A percentile compares a stretch with the other conserved stretches of the same genome.
phyloP scores from a whole-genome alignment of 2,113 vertebrate genomes.

The Mohoua ochrocephala region DNA sequence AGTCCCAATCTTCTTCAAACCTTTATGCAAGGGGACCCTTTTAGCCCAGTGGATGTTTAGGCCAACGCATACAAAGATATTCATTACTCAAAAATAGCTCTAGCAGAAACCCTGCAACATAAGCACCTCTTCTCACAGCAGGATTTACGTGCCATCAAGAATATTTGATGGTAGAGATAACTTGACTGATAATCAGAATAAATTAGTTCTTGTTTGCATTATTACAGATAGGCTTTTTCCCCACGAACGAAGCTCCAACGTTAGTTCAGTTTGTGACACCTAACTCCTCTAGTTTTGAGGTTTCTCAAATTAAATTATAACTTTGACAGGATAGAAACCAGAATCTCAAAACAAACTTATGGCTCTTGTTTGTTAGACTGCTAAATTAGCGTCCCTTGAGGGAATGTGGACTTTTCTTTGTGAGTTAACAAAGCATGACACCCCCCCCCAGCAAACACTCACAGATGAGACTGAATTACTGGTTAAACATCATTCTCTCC shows the following conservation, averaged over 20 bases:
- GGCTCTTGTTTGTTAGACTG: neutral
- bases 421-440: neutral
- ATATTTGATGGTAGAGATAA: neutral
- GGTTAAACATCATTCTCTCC: neutral
- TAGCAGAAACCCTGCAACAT: neutral
- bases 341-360: neutral
- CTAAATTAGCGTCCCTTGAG: fast-evolving
- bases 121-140: neutral
- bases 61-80: neutral
- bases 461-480: neutral
- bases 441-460: neutral
- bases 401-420: fast-evolving
- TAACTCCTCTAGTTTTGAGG: neutral
- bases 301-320: neutral
- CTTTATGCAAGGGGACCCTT: neutral
- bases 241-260: fast-evolving
- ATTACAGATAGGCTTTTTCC: neutral
- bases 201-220: neutral
- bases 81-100: neutral
- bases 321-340: neutral
- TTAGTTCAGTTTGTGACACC: neutral
- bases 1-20: neutral
- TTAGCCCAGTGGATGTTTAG: neutral
- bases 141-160: neutral
- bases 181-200: neutral